Base-by-base conservation (phyloP, 1,140 invertebrate species). In the Samia ricini region DNA sequence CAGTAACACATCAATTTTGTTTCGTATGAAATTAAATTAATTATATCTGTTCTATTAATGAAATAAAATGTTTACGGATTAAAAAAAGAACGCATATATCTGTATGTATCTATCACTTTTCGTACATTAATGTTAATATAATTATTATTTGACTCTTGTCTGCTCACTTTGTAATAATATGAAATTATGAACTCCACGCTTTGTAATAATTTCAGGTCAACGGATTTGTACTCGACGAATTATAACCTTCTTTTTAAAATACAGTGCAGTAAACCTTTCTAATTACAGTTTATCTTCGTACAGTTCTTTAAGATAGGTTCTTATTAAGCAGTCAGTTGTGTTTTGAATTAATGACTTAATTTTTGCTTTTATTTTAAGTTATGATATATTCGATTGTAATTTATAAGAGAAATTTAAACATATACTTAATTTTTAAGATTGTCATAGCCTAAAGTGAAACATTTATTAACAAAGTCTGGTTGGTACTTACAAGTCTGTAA, bases 161-260 rank as follows among this genome's bases (percentile, higher is more conserved):
- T 42, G 33, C n/a, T 42, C 33, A 42, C 33, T 42, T 42, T 15
- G n/a, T 42, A 42, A 42, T 42, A 42, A 42, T 42, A 42, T 42
- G 33, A 15, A 42, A 42, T 42, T 42, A 42, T 42, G 15, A 42
- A 42, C 33, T 42, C 33, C 10, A 42, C 33, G 33, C 33, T 42
- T 42, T 42, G 33, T 42, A 42, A 42, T 42, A 10, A 42, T 42
- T 42, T 42, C 33, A 42, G 33, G 33, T 42, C 33, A 42, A 42
- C 33, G 33, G 15, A 42, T 42, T 42, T 42, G 33, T 42, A 42
- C 33, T 42, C 33, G 15, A 15, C 33, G 12, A 42, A 42, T 42
- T 42, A 42, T 42, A 42, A 42, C 33, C 33, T 42, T 42, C 33
- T 42, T 42, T 42, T 15, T 15, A 42, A 42, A 42, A 42, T 42